Percentiles rank a stretch among this genome's conserved stretches.
These are phyloP conservation scores for Enteromius thamalakanensis DNA, from an alignment of 2,797 vertebrate species.

Conservation along the genomic window DNA sequence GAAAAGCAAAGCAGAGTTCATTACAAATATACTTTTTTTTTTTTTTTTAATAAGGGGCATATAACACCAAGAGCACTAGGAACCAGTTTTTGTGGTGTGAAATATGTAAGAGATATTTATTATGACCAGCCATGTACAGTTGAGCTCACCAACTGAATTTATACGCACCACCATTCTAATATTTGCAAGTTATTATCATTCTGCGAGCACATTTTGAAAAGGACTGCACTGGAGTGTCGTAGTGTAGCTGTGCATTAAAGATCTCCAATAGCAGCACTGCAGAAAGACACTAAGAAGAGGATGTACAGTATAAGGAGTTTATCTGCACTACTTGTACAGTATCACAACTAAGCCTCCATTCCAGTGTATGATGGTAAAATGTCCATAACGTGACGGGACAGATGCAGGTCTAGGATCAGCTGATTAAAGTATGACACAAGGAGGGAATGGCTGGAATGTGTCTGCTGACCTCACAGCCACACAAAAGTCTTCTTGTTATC, in stretches of 20 bases:
- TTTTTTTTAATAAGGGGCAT: neutral
- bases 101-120: neutral
- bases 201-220: neutral
- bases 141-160: neutral
- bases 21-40: no score
- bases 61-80: neutral
- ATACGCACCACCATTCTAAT: neutral
- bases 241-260: neutral
- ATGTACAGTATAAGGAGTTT: neutral
- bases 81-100: neutral
- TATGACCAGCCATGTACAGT: neutral
- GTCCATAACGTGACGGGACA: constrained; percentile 22
- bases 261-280: neutral
- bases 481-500: constrained; percentile 71
- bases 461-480: constrained; percentile 64
- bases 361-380: constrained; percentile 5
- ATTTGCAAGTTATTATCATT: neutral
- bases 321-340: neutral
- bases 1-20: no score
- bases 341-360: constrained; percentile 16
- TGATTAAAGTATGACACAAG: constrained; percentile 77
- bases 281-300: neutral
- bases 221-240: neutral
- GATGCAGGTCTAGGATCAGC: constrained; percentile 68
- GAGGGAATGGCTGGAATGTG: constrained; percentile 77